Evolutionary conservation across 92 coral and sea anemone species (phyloP), one percentile per base, ranked within the genome.

Genomic region (Porites rus): DNA sequence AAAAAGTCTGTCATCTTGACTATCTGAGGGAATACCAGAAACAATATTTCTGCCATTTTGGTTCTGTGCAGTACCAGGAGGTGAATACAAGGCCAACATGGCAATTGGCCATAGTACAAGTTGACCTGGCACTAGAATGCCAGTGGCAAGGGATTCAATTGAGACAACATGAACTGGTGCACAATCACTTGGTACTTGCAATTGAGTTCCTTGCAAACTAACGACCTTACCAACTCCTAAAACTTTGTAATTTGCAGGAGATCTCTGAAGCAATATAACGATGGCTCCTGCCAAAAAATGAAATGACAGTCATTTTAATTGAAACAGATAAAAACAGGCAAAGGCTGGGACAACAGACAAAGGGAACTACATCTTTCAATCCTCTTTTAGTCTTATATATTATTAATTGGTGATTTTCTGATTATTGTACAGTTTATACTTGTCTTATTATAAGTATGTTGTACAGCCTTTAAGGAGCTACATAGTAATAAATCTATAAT

Each of bases 71-170:
- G 78, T 70, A 38, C 24, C 65, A 18, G 60, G 77, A 38, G 75
- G 78, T 69, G 77, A 25, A 69, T 81, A 81, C 22, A 81, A 9
- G 53, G 86, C 52, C 31, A 81, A 66, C 75, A 81, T 38, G 86
- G 43, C 77, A 28, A 19, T 78, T 17, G 92, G 94, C 94, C 94
- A 88, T 76, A 65, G 46, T 28, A 91, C 89, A 83, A 88, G 79
- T 65, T 83, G 86, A 28, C 91, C 94, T 16, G 69, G 73, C 24
- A 80, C 63, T 3, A 91, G 81, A 60, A 75, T 72, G 46, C 72
- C 54, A 68, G 88, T 31, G 65, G 90, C 93, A 79, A 85, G 68
- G 19, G 69, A 54, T 82, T 74, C 91, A 74, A 51, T 51, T 21
- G 82, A 75, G 73, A 58, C 63, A 19, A 88, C 74, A 50, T 74